phyloP scores from a whole-genome alignment of 2,888 invertebrate genomes.

The Ganaspis brasiliensis region DNA sequence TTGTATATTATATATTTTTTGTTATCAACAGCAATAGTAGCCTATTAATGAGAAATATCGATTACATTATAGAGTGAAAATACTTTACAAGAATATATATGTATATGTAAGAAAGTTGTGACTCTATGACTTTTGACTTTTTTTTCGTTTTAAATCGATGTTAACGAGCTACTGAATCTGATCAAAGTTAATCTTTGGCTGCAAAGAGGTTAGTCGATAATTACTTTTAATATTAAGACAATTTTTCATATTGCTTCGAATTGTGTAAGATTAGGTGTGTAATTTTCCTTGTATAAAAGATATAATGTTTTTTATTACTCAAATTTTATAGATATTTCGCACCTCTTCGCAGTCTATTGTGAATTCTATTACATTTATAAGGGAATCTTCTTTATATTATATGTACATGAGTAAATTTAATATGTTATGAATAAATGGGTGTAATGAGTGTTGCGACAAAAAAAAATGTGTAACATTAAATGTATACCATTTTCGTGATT shows the following conservation, averaged over 20 bases:
- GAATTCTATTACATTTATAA: conserved; percentile 70
- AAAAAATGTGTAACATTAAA: background rate
- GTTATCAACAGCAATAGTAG: conserved; percentile 72
- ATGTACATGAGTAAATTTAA: conserved; percentile 62
- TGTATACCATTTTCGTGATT: background rate
- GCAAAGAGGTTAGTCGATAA: conserved; percentile 31
- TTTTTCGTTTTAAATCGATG: conserved; percentile 5
- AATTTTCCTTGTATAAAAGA: conserved; percentile 25
- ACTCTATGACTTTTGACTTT: background rate
- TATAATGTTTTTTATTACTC: conserved; percentile 24
- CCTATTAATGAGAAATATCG: conserved; percentile 46
- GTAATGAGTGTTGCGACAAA: background rate
- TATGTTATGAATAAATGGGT: conserved; percentile 49
- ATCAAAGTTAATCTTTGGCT: conserved; percentile 17
- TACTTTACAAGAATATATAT: background rate
- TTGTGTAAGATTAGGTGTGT: conserved; percentile 7
- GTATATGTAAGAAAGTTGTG: background rate
- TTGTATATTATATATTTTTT: conserved; percentile 79
- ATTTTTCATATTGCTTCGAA: background rate
- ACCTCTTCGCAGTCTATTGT: conserved; percentile 67
- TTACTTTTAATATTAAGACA: conserved; percentile 11
- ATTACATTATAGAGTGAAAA: conserved; percentile 20
- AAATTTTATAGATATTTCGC: conserved; percentile 42
- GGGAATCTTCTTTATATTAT: conserved; percentile 70
- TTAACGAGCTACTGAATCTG: conserved; percentile 15